phyloP scores from a whole-genome alignment of 2,888 invertebrate genomes.

The Rhagonycha fulva region DNA sequence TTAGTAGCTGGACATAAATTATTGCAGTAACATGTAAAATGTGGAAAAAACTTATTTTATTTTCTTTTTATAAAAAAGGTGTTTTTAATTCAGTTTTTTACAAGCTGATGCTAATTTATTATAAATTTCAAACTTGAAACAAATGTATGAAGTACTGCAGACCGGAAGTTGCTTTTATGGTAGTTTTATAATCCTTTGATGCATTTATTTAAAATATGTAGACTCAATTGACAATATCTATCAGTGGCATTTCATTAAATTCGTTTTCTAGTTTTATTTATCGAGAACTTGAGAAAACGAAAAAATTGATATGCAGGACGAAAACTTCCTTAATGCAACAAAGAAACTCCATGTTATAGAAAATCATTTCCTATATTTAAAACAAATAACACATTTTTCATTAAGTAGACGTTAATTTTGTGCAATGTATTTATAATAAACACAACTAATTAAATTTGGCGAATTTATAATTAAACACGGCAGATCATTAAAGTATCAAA shows the following conservation, averaged over 20 bases:
- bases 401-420: too few relatives aligned
- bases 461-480: not conserved
- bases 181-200: not conserved
- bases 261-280: not conserved
- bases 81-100: too few relatives aligned
- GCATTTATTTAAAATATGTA: not conserved
- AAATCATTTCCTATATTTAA: not conserved
- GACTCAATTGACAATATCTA: not conserved
- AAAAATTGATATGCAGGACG: not conserved
- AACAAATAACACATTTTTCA: too few relatives aligned
- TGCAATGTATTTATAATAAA: too few relatives aligned
- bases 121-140: too few relatives aligned
- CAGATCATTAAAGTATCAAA: not conserved
- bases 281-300: not conserved
- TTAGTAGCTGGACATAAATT: too few relatives aligned
- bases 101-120: too few relatives aligned
- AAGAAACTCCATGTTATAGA: not conserved
- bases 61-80: too few relatives aligned
- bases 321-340: not conserved
- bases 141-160: too few relatives aligned
- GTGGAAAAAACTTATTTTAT: too few relatives aligned
- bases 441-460: not conserved
- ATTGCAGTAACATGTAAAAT: too few relatives aligned
- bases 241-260: not conserved
- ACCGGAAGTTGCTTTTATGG: too few relatives aligned